Percentiles rank a stretch among this genome's conserved stretches.
Conservation (phyloP, 2,888 invertebrate genomes). For the Periphyllus acericola region DNA sequence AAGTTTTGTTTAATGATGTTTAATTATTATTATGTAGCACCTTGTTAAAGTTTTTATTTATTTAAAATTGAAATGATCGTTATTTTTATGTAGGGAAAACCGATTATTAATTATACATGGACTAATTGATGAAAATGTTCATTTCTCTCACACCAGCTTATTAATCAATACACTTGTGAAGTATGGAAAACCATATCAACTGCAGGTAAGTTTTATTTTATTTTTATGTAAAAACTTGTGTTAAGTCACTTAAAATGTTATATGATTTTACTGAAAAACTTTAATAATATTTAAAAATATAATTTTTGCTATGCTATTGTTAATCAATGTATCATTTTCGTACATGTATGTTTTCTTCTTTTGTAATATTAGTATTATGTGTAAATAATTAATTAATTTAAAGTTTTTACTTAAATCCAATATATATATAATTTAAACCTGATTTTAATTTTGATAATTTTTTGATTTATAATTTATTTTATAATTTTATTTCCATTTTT, state of each 20-base stretch:
- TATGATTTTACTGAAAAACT: neutral
- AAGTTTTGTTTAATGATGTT: constrained; percentile 67
- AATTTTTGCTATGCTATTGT: too few relatives aligned
- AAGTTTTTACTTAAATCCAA: too few relatives aligned
- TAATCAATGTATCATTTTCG: too few relatives aligned
- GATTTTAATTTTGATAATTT: neutral
- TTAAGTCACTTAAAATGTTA: neutral
- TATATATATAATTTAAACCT: neutral
- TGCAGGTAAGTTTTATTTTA: constrained; percentile 72
- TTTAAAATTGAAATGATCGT: constrained; percentile 45
- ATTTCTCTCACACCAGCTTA: constrained; percentile 94
- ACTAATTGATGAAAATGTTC: constrained; percentile 97
- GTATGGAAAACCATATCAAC: constrained; percentile 94
- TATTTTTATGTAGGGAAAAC: constrained; percentile 75
- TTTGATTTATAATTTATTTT: neutral
- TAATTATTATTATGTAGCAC: neutral
- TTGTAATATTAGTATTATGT: too few relatives aligned
- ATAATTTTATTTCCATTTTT: constrained; percentile 69
- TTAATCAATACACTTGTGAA: constrained; percentile 89
- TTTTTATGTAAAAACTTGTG: neutral
- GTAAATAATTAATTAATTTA: too few relatives aligned
- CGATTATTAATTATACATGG: constrained; percentile 96
- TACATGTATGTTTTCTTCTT: too few relatives aligned
- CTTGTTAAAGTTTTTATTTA: neutral
- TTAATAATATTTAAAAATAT: too few relatives aligned